A percentile compares a stretch with the other conserved stretches of the same genome.
phyloP scores from a whole-genome alignment of 2,888 invertebrate genomes.

The Aphelenchoides bicaudatus region DNA sequence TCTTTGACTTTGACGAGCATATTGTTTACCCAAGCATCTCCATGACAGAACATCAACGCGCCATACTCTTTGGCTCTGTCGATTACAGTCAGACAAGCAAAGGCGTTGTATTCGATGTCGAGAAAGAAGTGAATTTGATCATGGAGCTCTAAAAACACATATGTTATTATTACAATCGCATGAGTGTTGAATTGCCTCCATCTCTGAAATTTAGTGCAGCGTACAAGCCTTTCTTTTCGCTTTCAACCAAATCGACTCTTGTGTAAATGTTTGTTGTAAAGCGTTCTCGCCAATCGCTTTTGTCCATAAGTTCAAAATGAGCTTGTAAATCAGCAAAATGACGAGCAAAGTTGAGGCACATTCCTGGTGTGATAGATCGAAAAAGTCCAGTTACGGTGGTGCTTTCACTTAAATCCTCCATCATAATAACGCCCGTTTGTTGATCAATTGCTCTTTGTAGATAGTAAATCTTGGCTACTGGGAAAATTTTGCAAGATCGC shows the following conservation, averaged over 20 bases:
- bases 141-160: too few relatives aligned
- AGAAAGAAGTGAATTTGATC: too few relatives aligned
- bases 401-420: conserved; percentile 1
- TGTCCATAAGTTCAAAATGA: not conserved
- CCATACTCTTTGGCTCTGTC: too few relatives aligned
- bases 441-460: not conserved
- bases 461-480: not conserved
- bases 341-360: conserved; percentile 7
- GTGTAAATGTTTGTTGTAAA: not conserved
- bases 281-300: not conserved
- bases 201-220: not conserved
- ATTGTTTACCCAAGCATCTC: conserved; percentile 12
- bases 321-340: conserved; percentile 4
- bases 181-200: too few relatives aligned
- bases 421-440: not conserved
- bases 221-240: not conserved
- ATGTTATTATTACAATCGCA: too few relatives aligned
- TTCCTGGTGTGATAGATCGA: not conserved
- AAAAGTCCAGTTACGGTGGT: not conserved
- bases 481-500: conserved; percentile 2
- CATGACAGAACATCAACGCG: too few relatives aligned
- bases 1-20: not conserved
- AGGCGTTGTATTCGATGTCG: too few relatives aligned
- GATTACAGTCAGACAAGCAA: too few relatives aligned
- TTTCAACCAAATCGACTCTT: not conserved